phyloP scores from a whole-genome alignment of 2,797 vertebrate species.

The Falco peregrinus region DNA sequence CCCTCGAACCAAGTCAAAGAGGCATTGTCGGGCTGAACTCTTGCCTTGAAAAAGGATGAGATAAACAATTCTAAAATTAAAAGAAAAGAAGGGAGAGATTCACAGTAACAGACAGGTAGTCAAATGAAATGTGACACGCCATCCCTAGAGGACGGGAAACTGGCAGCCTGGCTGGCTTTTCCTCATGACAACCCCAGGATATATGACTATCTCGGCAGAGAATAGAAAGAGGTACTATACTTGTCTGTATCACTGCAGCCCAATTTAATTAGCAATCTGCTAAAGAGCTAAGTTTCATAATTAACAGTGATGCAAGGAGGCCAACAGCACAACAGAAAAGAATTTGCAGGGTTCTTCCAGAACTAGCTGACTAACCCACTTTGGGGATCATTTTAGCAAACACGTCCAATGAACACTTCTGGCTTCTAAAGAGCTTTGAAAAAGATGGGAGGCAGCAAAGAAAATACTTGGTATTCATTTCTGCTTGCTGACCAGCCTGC shows the following conservation, averaged over 20 bases:
- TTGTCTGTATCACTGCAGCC: constrained; percentile 30
- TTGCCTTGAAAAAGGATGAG: constrained; percentile 10
- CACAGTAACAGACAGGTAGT: constrained; percentile 34
- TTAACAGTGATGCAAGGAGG: constrained; percentile 52
- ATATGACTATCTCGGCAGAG: neutral
- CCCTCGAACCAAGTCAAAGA: constrained; percentile 29
- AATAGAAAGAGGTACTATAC: neutral
- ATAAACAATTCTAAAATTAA: constrained; percentile 64
- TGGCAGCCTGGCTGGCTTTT: constrained; percentile 38
- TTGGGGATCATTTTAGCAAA: constrained; percentile 7
- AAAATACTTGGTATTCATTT: neutral
- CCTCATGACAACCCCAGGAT: constrained; percentile 33
- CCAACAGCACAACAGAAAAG: constrained; percentile 18
- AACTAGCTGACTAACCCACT: constrained; percentile 52
- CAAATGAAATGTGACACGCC: neutral
- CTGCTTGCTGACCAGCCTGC: neutral
- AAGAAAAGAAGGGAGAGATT: neutral
- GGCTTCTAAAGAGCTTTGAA: neutral
- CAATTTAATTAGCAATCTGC: constrained; percentile 56
- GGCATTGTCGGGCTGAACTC: neutral
- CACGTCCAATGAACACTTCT: neutral
- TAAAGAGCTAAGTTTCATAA: constrained; percentile 56
- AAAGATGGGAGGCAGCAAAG: neutral
- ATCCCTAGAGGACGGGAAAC: constrained; percentile 37
- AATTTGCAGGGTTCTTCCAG: neutral